Evolutionary conservation across 2,888 invertebrate genomes (phyloP).

Genomic region (Tromatobia lineatoria): DNA sequence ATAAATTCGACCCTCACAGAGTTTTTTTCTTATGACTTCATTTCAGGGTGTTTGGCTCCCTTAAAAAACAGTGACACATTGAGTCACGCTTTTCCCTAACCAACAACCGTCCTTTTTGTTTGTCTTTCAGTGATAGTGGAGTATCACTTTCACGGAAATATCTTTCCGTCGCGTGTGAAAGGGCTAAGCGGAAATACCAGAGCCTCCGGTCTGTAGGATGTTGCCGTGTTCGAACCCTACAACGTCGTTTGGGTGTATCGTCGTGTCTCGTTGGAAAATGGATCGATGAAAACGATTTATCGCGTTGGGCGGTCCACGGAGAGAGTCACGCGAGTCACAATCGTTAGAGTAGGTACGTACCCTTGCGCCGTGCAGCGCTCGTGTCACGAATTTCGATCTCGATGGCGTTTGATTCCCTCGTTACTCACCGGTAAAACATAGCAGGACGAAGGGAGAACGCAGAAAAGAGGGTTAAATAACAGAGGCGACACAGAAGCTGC

Average conservation of each 20-base stretch:
- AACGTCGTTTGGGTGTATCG: neutral
- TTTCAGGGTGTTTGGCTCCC: too few relatives aligned
- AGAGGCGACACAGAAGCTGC: neutral
- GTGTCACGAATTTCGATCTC: conserved; percentile 32
- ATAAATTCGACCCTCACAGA: too few relatives aligned
- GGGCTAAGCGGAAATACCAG: conserved; percentile 6
- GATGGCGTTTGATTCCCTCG: conserved; percentile 21
- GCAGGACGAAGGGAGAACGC: neutral
- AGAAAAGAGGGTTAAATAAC: neutral
- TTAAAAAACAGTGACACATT: too few relatives aligned
- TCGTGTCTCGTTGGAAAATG: neutral
- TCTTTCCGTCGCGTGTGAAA: neutral
- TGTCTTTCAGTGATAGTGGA: neutral
- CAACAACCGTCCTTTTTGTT: neutral
- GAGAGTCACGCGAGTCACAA: conserved; percentile 22
- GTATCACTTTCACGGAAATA: neutral
- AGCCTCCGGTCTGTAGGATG: conserved; percentile 4
- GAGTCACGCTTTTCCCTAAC: too few relatives aligned
- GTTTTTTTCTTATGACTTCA: too few relatives aligned
- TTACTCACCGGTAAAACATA: neutral
- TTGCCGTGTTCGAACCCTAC: neutral
- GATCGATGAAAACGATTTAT: conserved; percentile 52
- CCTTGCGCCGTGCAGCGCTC: neutral
- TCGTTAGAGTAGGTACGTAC: neutral
- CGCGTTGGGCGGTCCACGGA: conserved; percentile 10